Base-by-base conservation (phyloP, 2,113 vertebrate species). In the Cryptomyrus ogoouensis region DNA sequence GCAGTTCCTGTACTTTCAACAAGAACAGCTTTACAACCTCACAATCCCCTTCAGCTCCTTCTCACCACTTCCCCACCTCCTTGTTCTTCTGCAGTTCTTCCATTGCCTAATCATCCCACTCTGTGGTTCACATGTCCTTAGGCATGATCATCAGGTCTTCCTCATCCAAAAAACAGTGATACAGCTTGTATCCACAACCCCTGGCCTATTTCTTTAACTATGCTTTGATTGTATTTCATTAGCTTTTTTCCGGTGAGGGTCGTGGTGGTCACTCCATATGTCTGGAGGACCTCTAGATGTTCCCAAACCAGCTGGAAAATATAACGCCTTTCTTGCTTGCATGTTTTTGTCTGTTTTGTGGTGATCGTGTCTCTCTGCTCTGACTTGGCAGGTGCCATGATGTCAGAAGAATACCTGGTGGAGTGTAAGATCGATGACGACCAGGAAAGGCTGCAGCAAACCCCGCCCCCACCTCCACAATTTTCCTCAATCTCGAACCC, bases 321-420 rank as follows among this genome's bases (percentile, higher is more conserved):
- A 83, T 83, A 10, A 83, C 21, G 42, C 13, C 15, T 24, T 83
- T 44, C 77, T 83, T 35, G 77, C 39, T 35, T 86, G n/a, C 46
- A 52, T 27, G 50, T 53, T 56, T 47, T 86, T 50, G 19, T n/a
- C n/a, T 53, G 49, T 35, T 85, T 49, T 50, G 46, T 49, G 46
- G 50, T 21, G 31, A 19, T 44, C 42, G 9, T 74, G 42, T 83
- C 42, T 42, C 83, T 88, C 52, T 90, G 58, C 77, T 62, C 53
- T 90, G 56, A 83, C 62, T 89, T 31, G 13, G n/a, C 88, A 89
- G 92, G 12, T 88, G 94, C n/a, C 87, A 95, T 95, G 95, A 94
- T 95, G 92, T 94, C 92, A 3, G 95, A 97, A 19, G 94, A 96
- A 91, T 95, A 95, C 86, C 92, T 96, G 86, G 95, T 95, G 89